Evolutionary conservation across 2,888 invertebrate species (phyloP), one percentile per base, ranked within the genome.

Genomic region (Gari tellinella): DNA sequence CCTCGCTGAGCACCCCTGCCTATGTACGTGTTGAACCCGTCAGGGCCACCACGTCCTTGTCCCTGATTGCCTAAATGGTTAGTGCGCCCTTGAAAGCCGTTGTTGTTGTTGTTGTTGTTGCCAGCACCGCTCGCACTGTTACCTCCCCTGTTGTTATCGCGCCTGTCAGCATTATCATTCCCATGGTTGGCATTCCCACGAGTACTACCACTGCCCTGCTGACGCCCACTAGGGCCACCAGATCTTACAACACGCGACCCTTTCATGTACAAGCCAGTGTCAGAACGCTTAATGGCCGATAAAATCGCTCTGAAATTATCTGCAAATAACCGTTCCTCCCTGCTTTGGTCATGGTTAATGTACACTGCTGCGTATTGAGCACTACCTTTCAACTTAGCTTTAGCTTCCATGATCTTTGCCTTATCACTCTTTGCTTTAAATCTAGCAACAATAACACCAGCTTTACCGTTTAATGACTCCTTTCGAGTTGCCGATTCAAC

Each of bases 271-370:
- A 53, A 17, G 2, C n/a, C 7, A 23, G 8, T 2, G 23, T 53
- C 53, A 19, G 10, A 38, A 53, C 31, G 10, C 14, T 53, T 53
- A n/a, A 53, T 14, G 12, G 53, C 53, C 17, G 23, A 19, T 3
- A 53, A 15, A 15, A 53, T 53, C 1, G 53, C 38, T 19, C 53
- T 12, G 15, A 53, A 53, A 38, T 53, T 53, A 26, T 38, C 38
- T 1, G 38, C 19, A n/a, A 53, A 19, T 12, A 53, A 14, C 17
- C 53, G 53, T 19, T 38, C 38, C 12, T n/a, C 19, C 19, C 23
- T 37, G 23, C 8, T 2, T 38, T 53, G 38, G 23, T 37, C 37
- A 15, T 53, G 26, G 38, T 37, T 15, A 53, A 37, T 53, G 38
- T 19, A 53, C 8, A 53, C 53, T 10, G 1, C 8, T 8, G 53